Evolutionary conservation across 2,797 vertebrate species (phyloP), one percentile per base, ranked within the genome.

Genomic region (Sphenodon punctatus): DNA sequence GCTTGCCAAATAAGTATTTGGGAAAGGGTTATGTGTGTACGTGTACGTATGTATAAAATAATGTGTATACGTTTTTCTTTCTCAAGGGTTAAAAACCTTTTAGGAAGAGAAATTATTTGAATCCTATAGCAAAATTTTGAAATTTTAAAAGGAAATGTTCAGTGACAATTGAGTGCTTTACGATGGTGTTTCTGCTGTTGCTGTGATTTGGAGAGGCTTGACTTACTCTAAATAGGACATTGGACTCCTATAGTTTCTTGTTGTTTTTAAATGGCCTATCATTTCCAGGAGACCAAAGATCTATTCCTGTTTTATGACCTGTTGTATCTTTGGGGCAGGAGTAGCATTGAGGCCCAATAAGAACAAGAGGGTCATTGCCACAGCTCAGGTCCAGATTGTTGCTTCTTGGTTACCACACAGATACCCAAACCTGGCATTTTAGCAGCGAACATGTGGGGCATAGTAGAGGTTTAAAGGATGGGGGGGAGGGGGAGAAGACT

Each of bases 341-440:
- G 92, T 91, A 85, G 73, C 19, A 1, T 87, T 89, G 91, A 92
- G 90, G 75, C 88, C 86, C 84, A 87, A 88, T 76, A 6, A n/a
- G 89, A 93, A 91, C 87, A 74, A 92, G 93, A 90, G 95, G 94
- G 95, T 96, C 95, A 96, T 68, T 94, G 95, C 95, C 95, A 93
- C 91, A 88, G 93, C 90, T 83, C 38, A 5, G 87, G 89, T 93
- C 94, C 94, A 93, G 92, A 96, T 94, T 88, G 86, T 92, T 32
- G 16, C 92, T 94, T 90, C 90, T 22, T 85, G 84, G 88, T 95
- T 93, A 94, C 94, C 93, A 93, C 80, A 90, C 94, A 89, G 90
- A 94, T 92, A 89, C 75, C 86, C 82, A 89, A 91, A 93, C 89
- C 90, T 88, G 85, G 80, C 91, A 32, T 85, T 90, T 79, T 85